Evolutionary conservation across 1,140 invertebrate genomes (phyloP).

Genomic region (Euwallacea fornicatus): DNA sequence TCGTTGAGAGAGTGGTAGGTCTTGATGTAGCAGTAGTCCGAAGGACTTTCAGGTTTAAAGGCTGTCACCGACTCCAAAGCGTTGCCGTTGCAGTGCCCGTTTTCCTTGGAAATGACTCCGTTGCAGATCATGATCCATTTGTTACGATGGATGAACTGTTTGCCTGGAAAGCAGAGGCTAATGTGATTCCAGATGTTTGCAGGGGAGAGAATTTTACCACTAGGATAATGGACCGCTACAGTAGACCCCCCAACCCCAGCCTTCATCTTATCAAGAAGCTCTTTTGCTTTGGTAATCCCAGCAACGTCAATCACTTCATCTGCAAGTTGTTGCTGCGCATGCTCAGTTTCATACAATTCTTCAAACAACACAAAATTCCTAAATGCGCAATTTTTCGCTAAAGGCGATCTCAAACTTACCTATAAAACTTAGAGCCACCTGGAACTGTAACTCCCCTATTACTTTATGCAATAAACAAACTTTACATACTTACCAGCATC

Average conservation of each 20-base stretch:
- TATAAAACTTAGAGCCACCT: not conserved
- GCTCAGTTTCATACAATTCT: slow-evolving; percentile 36
- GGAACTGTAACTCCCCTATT: not conserved
- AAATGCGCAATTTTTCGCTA: not conserved
- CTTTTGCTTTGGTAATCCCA: slow-evolving; percentile 24
- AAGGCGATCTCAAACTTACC: not conserved
- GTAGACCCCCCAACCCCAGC: slow-evolving; percentile 31
- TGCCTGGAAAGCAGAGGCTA: slow-evolving; percentile 8
- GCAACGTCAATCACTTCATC: slow-evolving; percentile 22
- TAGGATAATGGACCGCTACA: slow-evolving; percentile 32
- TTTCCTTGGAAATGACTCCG: slow-evolving; percentile 30
- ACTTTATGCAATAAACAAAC: no score
- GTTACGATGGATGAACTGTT: slow-evolving; percentile 30
- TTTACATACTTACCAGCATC: no score
- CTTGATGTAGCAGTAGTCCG: slow-evolving; percentile 33
- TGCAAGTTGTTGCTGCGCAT: slow-evolving; percentile 28
- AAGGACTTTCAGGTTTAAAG: slow-evolving; percentile 18
- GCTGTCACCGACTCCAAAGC: slow-evolving; percentile 27
- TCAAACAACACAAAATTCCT: not conserved
- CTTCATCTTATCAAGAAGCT: slow-evolving; percentile 35
- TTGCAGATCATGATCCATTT: slow-evolving; percentile 31
- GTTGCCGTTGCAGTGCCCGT: slow-evolving; percentile 35
- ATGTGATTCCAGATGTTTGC: no score
- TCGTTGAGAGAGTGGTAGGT: slow-evolving; percentile 23
- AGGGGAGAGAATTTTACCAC: slow-evolving; percentile 4